Conservation (phyloP, 1,140 invertebrate genomes). For the Drosophila melanica region DNA sequence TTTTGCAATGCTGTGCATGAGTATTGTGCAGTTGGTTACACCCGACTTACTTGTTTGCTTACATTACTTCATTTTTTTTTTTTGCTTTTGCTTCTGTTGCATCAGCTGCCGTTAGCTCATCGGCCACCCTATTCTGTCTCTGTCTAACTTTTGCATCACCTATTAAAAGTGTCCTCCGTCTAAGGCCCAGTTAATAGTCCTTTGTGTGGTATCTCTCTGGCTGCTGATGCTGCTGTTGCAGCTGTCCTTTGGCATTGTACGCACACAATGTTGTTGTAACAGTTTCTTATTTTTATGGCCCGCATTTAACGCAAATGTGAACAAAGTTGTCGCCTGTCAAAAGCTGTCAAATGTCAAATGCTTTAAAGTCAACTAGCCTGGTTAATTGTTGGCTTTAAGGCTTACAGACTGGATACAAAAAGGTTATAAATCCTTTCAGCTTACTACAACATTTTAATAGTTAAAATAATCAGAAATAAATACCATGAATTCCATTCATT, state of each 20-base stretch:
- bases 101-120: not conserved
- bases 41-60: too few species aligned
- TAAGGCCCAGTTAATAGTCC: conserved; percentile 25
- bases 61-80: too few species aligned
- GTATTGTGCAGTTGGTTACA: too few species aligned
- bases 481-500: too few species aligned
- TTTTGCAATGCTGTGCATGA: too few species aligned
- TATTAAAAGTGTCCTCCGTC: conserved; percentile 26
- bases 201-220: conserved; percentile 20
- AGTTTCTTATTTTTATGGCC: conserved; percentile 40
- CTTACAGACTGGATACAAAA: not conserved
- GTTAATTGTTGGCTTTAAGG: conserved; percentile 10
- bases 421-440: too few species aligned
- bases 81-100: too few species aligned
- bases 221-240: conserved; percentile 14
- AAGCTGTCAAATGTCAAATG: conserved; percentile 13
- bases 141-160: conserved; percentile 19
- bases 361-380: conserved; percentile 19
- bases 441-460: too few species aligned
- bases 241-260: conserved; percentile 24
- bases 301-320: conserved; percentile 25
- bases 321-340: conserved; percentile 38
- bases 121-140: not conserved
- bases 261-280: conserved; percentile 40
- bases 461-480: too few species aligned